Conservation (phyloP, 2,113 vertebrate genomes). For the cattle (Bos taurus) region ARS-UCD2.0 NC_037337.1:19629501-19630000, state of each 20-base stretch:
- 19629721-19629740: neutral
- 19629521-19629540: neutral
- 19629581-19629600: neutral
- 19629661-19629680: neutral
- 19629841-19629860: neutral
- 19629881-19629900: neutral
- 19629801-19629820: neutral
- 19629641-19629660: neutral
- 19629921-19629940: neutral
- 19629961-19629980: neutral
- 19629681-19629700: neutral
- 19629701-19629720: neutral
- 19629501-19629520: neutral
- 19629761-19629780: neutral
- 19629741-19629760: neutral
- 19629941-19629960: neutral
- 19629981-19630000: neutral
- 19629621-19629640: neutral
- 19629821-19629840: neutral
- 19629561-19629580: neutral
- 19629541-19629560: neutral
- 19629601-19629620: neutral
- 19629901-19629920: neutral
- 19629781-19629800: neutral
- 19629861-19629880: neutral